Evolutionary conservation across 2,113 vertebrate genomes (phyloP), one percentile per base, ranked within the genome.

Genomic region (Hyla sarda): DNA sequence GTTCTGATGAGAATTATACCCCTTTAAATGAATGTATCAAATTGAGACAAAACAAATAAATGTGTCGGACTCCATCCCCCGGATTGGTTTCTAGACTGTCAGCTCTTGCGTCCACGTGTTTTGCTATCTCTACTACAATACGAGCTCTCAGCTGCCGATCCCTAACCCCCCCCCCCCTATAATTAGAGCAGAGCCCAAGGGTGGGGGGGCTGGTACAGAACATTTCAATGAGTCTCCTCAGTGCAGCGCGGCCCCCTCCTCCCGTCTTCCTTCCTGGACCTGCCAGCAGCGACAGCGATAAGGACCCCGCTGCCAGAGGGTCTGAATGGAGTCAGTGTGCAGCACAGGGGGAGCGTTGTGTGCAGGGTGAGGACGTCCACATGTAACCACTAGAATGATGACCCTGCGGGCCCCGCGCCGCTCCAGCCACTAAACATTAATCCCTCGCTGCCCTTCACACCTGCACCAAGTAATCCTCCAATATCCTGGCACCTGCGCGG

Each of bases 241-340:
- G 65, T 23, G 48, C 1, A 65, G 37, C 21, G 21, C n/a, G 3
- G 34, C 7, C 32, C 5, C 65, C 56, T n/a, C 82, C 82, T 28
- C 62, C 34, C 23, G 23, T 1, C 69, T 54, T 52, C 69, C 82
- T 74, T 60, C 83, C 69, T 74, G 67, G 23, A 5, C 82, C 19
- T 14, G 65, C 71, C 81, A 82, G 81, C 72, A 5, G 54, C 65
- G 7, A 13, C 82, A 60, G 82, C 1, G 72, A 76, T 76, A 74
- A 76, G 72, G 37, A 5, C 13, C 1, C 21, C 71, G 5, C 37
- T 84, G 83, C 83, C 83, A 76, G 83, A 4, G 28, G 25, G 17
- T 37, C 52, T 84, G 54, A 84, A 84, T 84, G 52, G 83, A 45
- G 11, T 17, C 72, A 65, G 54, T 84, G 83, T 84, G 72, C 52